Evolutionary conservation across 1,140 invertebrate genomes (phyloP), one percentile per base, ranked within the genome.

Genomic region (Leptestheria dahalacensis): DNA sequence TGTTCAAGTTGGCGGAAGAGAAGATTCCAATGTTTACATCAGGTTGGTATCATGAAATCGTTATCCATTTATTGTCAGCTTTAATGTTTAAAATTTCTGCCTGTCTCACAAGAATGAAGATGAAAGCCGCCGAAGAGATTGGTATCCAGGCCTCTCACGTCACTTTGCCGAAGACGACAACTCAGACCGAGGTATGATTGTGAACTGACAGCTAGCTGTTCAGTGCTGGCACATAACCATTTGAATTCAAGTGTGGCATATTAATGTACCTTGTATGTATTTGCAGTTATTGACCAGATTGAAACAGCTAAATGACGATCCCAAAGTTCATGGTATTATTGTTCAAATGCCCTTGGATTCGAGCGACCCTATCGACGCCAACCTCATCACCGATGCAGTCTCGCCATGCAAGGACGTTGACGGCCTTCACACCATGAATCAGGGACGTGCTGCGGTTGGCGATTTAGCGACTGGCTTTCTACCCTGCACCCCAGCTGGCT

Each of bases 11-110:
- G 96, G 96, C 1, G 83, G 82, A 1, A 77, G 94, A 9, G 90
- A 94, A 70, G 96, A 99, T 74, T 98, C 95, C n/a, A 98, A 97
- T 78, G 93, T 99, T 6, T 99, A 99, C 71, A 99, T 99, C 69
- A 77, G 33, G 33, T 41, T 41, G 15, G 15, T 41, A 9, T 9
- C 15, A 9, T 41, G 6, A 9, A 41, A 15, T 6, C 6, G 6
- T 41, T 41, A 41, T 9, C 6, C 6, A 9, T 41, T 41, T 41
- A 15, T 41, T 41, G 6, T 41, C 6, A 41, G 33, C 15, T 9
- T 41, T 41, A 41, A 41, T 15, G 33, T 41, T 15, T 41, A n/a
- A n/a, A n/a, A n/a, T n/a, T n/a, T n/a, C n/a, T n/a, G n/a, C 15
- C 33, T 41, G 33, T 41, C 33, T 6, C 33, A 9, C 6, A 9